Conservation (phyloP, 2,888 invertebrate species). For the Halictus quadricinctus region DNA sequence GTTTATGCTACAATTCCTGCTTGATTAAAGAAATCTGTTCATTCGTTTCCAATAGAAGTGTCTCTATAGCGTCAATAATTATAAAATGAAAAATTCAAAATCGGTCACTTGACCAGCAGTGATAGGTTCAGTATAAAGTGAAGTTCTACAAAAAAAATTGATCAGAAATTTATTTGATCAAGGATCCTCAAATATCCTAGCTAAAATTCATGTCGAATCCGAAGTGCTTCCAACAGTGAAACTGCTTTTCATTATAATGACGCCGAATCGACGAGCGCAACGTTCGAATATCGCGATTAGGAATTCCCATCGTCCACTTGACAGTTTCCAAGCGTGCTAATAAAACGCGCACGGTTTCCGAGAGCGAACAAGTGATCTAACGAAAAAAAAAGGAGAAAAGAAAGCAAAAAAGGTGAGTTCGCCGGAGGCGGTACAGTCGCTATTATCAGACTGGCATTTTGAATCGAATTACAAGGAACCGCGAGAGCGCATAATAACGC, state of each 20-base stretch:
- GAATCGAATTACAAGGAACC: conserved; percentile 75
- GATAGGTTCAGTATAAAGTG: neutral
- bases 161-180: neutral
- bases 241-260: neutral
- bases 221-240: neutral
- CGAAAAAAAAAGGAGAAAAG: neutral
- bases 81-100: neutral
- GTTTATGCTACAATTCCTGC: neutral
- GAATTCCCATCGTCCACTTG: neutral
- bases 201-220: too few species aligned
- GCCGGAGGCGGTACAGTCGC: conserved; percentile 29
- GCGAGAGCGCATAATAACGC: conserved; percentile 64
- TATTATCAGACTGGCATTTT: conserved; percentile 64
- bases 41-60: neutral
- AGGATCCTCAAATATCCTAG: neutral
- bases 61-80: too few species aligned
- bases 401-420: neutral
- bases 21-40: neutral
- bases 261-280: neutral
- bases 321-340: neutral
- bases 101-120: neutral
- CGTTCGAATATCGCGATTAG: neutral
- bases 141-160: neutral
- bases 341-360: neutral
- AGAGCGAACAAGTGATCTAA: conserved; percentile 1